Evolutionary conservation across 2,797 vertebrate species (phyloP), one percentile per base, ranked within the genome.

Genomic region (Ciconia nigra): DNA sequence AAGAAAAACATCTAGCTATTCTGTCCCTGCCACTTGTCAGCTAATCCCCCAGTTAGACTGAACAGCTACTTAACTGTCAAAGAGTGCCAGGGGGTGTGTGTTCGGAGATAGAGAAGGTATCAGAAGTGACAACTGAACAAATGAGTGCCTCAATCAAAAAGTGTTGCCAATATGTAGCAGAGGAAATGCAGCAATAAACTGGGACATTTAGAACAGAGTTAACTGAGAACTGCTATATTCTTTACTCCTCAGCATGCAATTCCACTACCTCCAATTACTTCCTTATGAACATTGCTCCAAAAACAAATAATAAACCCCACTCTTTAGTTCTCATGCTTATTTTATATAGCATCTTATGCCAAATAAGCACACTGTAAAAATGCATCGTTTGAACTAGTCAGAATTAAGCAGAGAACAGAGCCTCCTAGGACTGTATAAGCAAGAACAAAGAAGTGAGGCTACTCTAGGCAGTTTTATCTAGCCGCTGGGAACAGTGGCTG

Each of bases 111-210:
- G 41, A 66, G 25, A 63, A 55, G 13, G 31, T 41, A 77, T 70
- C 49, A 80, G 39, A 92, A 96, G 57, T 73, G 73, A 90, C 70
- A 92, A 69, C 15, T 80, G 65, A 95, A 95, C 44, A 77, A 89
- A 76, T 7, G 10, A 46, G 7, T 41, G 24, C 65, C 63, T 74
- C 37, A 31, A 37, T 70, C 41, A 82, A 67, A 67, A 88, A 61
- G 21, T 0, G 0, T 9, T 78, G 35, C 52, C 41, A 74, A 44
- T 12, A 72, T 0, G 2, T 0, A 83, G 41, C 33, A 74, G 37
- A 71, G 15, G 33, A 80, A 90, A 91, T 58, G 16, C 55, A 59
- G 24, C 35, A 35, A 31, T 87, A 63, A 59, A 65, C 22, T 29
- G 37, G 37, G 31, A 94, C 74, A 44, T 76, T 79, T 29, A 76